Conservation (phyloP, 2,888 invertebrate genomes). For the Dione juno region DNA sequence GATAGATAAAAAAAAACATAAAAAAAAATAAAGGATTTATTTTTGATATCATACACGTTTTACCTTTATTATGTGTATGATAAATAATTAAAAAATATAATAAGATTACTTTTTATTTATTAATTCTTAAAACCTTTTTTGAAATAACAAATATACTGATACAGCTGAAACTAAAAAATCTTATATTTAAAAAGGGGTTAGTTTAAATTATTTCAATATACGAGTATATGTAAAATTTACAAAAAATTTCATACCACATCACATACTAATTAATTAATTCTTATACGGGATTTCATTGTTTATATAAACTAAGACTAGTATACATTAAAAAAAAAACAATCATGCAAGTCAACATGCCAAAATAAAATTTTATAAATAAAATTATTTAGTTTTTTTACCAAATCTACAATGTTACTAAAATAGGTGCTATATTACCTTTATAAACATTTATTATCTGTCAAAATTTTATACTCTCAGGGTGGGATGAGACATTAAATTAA, state of each 20-base stretch:
- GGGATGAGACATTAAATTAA: background rate
- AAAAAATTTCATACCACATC: too few species aligned
- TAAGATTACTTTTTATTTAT: too few species aligned
- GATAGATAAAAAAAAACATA: background rate
- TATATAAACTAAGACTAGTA: background rate
- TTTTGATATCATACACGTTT: background rate
- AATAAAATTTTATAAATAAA: background rate
- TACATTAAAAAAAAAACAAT: background rate
- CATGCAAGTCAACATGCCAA: background rate
- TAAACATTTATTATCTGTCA: background rate
- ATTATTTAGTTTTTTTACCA: background rate
- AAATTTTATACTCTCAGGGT: background rate
- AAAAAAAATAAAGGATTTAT: background rate
- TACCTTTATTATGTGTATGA: background rate
- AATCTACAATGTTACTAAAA: background rate
- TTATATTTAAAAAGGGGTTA: too few species aligned
- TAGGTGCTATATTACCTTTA: slow-evolving; percentile 14
- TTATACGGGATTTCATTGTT: slow-evolving; percentile 2
- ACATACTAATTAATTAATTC: background rate
- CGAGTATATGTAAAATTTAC: too few species aligned
- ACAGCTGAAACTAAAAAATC: too few species aligned
- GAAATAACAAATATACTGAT: too few species aligned
- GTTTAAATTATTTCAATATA: too few species aligned
- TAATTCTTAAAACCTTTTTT: too few species aligned
- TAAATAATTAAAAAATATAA: too few species aligned